phyloP scores from a whole-genome alignment of 1,140 invertebrate species.

The Lucilia cuprina region DNA sequence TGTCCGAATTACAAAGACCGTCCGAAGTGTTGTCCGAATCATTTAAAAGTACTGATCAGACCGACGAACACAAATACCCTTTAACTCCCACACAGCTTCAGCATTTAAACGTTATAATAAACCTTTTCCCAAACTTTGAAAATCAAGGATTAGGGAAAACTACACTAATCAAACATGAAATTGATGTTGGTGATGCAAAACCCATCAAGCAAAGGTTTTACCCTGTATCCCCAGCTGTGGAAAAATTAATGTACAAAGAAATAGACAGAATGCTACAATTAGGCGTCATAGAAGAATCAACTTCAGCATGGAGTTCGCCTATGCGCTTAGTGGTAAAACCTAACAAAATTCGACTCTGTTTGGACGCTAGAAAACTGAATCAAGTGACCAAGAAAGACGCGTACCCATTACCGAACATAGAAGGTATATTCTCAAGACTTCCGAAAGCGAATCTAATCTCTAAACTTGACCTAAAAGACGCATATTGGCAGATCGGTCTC shows the following conservation, averaged over 20 bases:
- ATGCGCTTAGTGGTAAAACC: slow-evolving; percentile 30
- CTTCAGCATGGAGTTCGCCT: slow-evolving; percentile 21
- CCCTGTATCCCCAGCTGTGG: not conserved
- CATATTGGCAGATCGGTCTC: slow-evolving; percentile 58
- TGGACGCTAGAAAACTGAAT: slow-evolving; percentile 54
- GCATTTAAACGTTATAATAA: slow-evolving; percentile 20
- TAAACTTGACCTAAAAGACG: slow-evolving; percentile 51
- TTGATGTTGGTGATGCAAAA: not conserved
- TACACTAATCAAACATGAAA: not conserved
- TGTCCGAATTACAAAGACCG: too few species aligned
- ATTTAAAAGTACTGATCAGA: too few species aligned
- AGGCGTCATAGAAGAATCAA: slow-evolving; percentile 17
- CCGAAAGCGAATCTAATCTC: slow-evolving; percentile 40
- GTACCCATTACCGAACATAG: slow-evolving; percentile 47
- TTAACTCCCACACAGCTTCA: not conserved
- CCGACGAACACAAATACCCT: too few species aligned
- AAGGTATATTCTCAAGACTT: slow-evolving; percentile 42
- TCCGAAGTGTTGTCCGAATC: too few species aligned
- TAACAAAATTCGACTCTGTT: slow-evolving; percentile 35
- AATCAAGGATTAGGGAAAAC: slow-evolving; percentile 33
- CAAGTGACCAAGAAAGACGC: slow-evolving; percentile 38
- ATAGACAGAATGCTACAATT: slow-evolving; percentile 31
- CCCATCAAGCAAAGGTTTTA: slow-evolving; percentile 29
- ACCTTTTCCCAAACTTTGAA: slow-evolving; percentile 8
- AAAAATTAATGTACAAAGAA: not conserved